These are phyloP conservation scores for Cartodere bifasciata DNA, from an alignment of 2,888 invertebrate species.

Conservation along the genomic window DNA sequence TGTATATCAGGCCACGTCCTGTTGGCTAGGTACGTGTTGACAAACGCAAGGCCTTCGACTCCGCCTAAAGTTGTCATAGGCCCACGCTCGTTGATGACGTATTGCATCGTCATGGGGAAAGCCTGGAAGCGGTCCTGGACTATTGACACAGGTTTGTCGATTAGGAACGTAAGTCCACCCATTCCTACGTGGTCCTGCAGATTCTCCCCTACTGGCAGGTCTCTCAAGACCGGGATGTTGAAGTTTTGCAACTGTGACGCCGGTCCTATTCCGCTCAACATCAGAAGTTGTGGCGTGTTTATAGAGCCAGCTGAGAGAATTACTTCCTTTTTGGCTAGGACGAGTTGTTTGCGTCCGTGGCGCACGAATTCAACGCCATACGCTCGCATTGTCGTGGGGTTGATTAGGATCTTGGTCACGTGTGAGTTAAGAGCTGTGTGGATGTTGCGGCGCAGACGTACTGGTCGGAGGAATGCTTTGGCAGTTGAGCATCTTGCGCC, in stretches of 20 bases:
- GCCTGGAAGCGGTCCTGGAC: conserved; percentile 56
- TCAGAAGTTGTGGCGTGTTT: conserved; percentile 81
- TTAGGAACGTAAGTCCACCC: conserved; percentile 62
- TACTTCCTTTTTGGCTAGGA: conserved; percentile 68
- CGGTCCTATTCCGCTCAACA: conserved; percentile 66
- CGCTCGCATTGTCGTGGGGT: conserved; percentile 60
- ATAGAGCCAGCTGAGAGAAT: conserved; percentile 84
- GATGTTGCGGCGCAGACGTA: conserved; percentile 60
- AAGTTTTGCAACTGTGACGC: conserved; percentile 52
- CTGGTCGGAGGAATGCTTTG: conserved; percentile 74
- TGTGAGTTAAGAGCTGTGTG: conserved; percentile 72
- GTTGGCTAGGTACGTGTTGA: conserved; percentile 75
- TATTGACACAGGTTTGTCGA: conserved; percentile 74
- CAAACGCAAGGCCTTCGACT: conserved; percentile 77
- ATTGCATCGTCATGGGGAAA: conserved; percentile 67
- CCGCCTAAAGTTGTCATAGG: conserved; percentile 83
- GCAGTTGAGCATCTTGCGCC: conserved; percentile 78
- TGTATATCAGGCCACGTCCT: conserved; percentile 78
- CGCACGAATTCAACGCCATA: conserved; percentile 70
- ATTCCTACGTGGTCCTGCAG: conserved; percentile 82
- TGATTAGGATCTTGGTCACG: conserved; percentile 62
- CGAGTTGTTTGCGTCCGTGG: conserved; percentile 54
- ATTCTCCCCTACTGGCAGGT: conserved; percentile 69
- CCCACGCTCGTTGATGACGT: conserved; percentile 63
- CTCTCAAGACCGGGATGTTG: conserved; percentile 60